These are phyloP conservation scores for Labrus mixtus DNA, from an alignment of 2,113 vertebrate genomes.

Conservation along the genomic window DNA sequence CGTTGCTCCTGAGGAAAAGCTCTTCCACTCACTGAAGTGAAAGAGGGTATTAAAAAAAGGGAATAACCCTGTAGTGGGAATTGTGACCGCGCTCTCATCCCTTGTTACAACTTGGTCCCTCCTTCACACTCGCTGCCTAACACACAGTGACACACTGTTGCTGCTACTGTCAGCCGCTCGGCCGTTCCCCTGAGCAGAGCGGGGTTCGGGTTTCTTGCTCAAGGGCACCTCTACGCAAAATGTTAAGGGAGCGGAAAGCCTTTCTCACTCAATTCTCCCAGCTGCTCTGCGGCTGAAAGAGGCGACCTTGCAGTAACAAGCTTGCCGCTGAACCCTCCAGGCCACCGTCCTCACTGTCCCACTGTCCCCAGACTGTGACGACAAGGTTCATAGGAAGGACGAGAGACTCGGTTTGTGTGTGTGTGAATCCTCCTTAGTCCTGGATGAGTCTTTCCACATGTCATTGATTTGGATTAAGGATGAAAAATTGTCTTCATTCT, in stretches of 20 bases:
- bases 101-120: conserved; percentile 26
- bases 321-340: conserved; percentile 48
- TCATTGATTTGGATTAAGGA: neutral
- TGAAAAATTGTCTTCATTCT: too few species aligned
- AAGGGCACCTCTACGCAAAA: conserved; percentile 66
- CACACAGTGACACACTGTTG: conserved; percentile 51
- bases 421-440: neutral
- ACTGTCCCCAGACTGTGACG: conserved; percentile 45
- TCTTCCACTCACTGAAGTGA: neutral
- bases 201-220: conserved; percentile 51
- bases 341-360: conserved; percentile 36
- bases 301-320: conserved; percentile 60
- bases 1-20: conserved; percentile 38
- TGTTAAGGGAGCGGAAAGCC: conserved; percentile 53
- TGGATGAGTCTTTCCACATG: neutral
- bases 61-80: neutral
- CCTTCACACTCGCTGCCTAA: conserved; percentile 41
- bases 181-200: conserved; percentile 23
- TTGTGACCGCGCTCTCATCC: conserved; percentile 41
- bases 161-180: conserved; percentile 27
- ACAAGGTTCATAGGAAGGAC: conserved; percentile 66
- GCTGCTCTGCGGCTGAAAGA: conserved; percentile 41
- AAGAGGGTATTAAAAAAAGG: neutral
- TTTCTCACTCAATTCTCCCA: conserved; percentile 68
- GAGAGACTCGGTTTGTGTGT: conserved; percentile 5